Evolutionary conservation across 2,113 vertebrate species (phyloP), one percentile per base, ranked within the genome.

Genomic region (Danionella cerebrum): DNA sequence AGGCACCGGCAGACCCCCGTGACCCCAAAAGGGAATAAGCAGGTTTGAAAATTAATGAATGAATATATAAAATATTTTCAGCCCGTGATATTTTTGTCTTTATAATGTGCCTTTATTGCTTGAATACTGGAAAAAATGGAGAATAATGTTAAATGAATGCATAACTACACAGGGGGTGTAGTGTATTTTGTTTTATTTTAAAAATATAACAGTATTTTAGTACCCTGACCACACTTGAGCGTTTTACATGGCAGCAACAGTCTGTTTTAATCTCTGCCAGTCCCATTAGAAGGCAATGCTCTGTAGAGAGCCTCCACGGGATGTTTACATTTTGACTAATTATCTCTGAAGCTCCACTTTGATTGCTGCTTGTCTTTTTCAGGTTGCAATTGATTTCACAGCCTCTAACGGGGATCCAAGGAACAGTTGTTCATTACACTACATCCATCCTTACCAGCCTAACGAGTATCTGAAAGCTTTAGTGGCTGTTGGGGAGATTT

Each of bases 361-460:
- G 72, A 82, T 71, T 77, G 55, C 65, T 24, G 7, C 63, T 38
- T 57, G 13, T 64, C 69, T 78, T 82, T n/a, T 79, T 78, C 87
- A 98, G 96, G 96, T 98, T 60, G 95, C 94, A 63, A 93, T 98
- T 70, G 96, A 97, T 84, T 98, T 98, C 83, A 98, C 96, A 0
- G 96, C 96, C 1, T 98, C 96, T 0, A 98, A 98, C 0, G 96
- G 96, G 0, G 96, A 98, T 44, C 96, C 95, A 1, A 81, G 90
- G 13, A 98, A 98, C 86, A 98, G 95, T 90, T 98, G 96, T 78
- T 98, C 96, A 0, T 86, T 98, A 76, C 96, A 98, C 79, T 98
- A 98, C 80, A 98, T 98, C 84, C 96, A 98, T 79, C 96, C 95
- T 1, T 98, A 90, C 67, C 95, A 95, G 60, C 96, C 96, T 63